These are phyloP conservation scores for Oreohelix idahoensis DNA, from an alignment of 1,140 invertebrate genomes.

Conservation along the genomic window DNA sequence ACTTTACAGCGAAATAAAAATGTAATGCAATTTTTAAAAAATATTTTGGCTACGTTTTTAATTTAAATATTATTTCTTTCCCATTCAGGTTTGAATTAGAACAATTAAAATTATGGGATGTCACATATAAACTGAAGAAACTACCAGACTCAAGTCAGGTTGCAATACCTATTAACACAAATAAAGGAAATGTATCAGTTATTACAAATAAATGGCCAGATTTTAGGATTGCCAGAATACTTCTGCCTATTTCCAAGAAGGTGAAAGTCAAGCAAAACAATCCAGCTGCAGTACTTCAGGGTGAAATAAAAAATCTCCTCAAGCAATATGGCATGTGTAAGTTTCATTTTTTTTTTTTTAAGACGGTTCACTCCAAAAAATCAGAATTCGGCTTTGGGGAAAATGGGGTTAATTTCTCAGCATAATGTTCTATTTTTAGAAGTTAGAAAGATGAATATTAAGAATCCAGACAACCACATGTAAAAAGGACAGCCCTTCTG, in stretches of 20 bases:
- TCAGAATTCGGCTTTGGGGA: no score
- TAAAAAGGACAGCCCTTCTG: no score
- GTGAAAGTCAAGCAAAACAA: constrained; percentile 28
- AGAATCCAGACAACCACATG: no score
- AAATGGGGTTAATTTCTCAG: no score
- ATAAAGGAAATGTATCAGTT: not conserved
- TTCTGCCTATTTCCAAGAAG: constrained; percentile 51
- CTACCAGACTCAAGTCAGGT: constrained; percentile 41
- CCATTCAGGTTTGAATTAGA: constrained; percentile 45
- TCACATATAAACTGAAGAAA: constrained; percentile 44
- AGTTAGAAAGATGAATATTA: no score
- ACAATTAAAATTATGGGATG: constrained; percentile 47
- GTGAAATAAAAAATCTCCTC: constrained; percentile 39
- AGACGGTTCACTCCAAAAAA: no score
- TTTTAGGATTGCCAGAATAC: constrained; percentile 22
- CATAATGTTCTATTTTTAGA: no score
- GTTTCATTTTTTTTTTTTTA: no score
- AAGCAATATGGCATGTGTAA: constrained; percentile 25
- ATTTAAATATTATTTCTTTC: no score
- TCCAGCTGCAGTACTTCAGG: constrained; percentile 45
- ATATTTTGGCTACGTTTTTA: no score
- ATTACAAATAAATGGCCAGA: not conserved
- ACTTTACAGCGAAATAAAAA: no score
- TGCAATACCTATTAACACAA: constrained; percentile 51
- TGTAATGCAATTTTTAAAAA: no score